Base-by-base conservation (phyloP, 2,797 vertebrate species). In the Acanthis flammea region DNA sequence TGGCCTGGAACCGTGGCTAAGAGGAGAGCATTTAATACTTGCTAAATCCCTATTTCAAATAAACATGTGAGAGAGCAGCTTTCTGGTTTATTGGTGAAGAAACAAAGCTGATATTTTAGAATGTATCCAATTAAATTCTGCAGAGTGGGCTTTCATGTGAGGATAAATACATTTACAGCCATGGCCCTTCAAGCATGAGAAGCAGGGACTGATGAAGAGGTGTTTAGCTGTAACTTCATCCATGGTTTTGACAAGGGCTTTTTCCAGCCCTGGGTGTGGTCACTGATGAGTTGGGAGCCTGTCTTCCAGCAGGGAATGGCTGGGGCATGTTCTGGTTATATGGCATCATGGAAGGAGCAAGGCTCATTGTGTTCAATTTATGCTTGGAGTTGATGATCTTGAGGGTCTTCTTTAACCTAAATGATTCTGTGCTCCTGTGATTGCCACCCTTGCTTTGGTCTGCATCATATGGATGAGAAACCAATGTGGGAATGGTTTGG, bases 11-110 rank as follows among this genome's bases (percentile, higher is more conserved):
- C 71, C 19, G 8, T 81, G 58, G 88, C 77, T 83, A 54, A 75
- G 73, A 88, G 57, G 74, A 78, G 87, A 90, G 79, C 47, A 19
- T 91, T 93, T 94, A 92, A 92, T 96, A 92, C 87, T 75, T 55
- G 47, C n/a, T 86, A 94, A 96, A 94, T 94, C 94, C 85, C 44
- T 91, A 31, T 95, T 96, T 96, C 94, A 97, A 96, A 95, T 94
- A 94, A 96, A 96, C 79, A 79, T 14, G 45, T 35, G 79, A 76
- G 82, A 91, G 82, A 75, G 73, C 73, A 24, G 62, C 63, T 91
- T 92, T 94, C 82, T 86, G 82, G 70, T 96, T 92, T 96, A 80
- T 54, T 73, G 77, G 91, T 92, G 76, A 88, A 94, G 91, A 96
- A 95, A 91, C 84, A 89, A 91, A 94, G 76, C 72, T 74, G 61